A percentile compares a stretch with the other conserved stretches of the same genome.
Conservation (phyloP, 2,797 vertebrate genomes). For the Manis pentadactyla region DNA sequence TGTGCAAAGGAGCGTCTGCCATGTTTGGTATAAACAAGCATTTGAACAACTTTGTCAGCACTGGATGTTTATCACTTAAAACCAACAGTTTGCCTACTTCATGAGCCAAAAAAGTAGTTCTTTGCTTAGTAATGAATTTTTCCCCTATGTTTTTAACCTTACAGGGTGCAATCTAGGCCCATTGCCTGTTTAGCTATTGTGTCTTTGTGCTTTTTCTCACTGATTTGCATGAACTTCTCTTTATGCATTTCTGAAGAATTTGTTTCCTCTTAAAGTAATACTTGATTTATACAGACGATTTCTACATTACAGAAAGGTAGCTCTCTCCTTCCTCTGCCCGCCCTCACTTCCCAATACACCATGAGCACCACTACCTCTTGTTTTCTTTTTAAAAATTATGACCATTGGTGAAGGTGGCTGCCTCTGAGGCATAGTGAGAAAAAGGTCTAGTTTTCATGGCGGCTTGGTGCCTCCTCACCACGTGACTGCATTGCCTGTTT, state of each 20-base stretch:
- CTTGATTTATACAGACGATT: not conserved
- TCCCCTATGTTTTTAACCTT: not conserved
- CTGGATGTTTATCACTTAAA: not conserved
- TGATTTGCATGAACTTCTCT: not conserved
- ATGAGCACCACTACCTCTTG: not conserved
- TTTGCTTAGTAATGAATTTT: not conserved
- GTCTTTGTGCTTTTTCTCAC: not conserved
- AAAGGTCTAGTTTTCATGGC: not conserved
- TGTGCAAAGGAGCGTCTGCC: not conserved
- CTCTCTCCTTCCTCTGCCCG: not conserved
- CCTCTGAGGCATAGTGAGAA: not conserved
- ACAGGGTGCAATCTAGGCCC: not conserved
- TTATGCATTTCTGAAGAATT: slow-evolving; percentile 1
- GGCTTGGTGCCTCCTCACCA: not conserved
- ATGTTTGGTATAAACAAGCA: not conserved
- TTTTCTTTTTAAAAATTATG: slow-evolving; percentile 16
- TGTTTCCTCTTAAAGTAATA: slow-evolving; percentile 38
- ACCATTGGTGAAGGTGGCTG: not conserved
- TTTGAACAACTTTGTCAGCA: not conserved
- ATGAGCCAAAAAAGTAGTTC: not conserved
- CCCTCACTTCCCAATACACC: not conserved
- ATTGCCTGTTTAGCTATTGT: not conserved
- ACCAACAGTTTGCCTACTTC: not conserved
- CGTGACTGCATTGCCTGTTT: not conserved
- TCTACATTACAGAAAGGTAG: not conserved